Base-by-base conservation (phyloP, 2,113 vertebrate species). In the Phaetusa simplex region DNA sequence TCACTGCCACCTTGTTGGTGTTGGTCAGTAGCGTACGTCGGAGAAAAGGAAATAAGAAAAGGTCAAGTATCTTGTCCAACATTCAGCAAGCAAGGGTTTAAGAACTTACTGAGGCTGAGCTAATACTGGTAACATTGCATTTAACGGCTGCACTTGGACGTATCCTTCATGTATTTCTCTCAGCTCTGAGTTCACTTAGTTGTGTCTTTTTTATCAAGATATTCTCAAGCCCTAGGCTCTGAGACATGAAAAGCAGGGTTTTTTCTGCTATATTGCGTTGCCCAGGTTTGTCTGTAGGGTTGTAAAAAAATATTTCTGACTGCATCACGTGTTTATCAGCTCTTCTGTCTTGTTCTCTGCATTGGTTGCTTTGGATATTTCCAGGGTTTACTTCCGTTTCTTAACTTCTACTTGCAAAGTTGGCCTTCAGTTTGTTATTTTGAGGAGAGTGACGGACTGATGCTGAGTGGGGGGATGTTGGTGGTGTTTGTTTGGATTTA, bases 21-120 rank as follows among this genome's bases (percentile, higher is more conserved):
- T 27, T 38, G 53, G n/a, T 24, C 77, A 38, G 52, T 12, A 66
- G 30, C 8, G 16, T 23, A 24, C 0, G 1, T 21, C 0, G 0
- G 32, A 61, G 40, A 38, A 45, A 64, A 76, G 21, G 14, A 52
- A 29, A 15, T 13, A 36, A 52, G 40, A n/a, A 58, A 55, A 50
- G 38, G 55, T 69, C 61, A 47, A 47, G 47, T 58, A n/a, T 8
- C 21, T 12, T n/a, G 34, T 14, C 34, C 84, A 42, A 50, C 11
- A 29, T 69, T 52, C 59, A 64, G 22, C 13, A 42, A 52, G 49
- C 23, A 32, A 23, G 38, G 12, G 15, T 50, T 78, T 62, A 62
- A 62, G 40, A 67, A 27, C 8, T 67, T 65, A 13, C n/a, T 42
- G 74, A 52, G 34, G 30, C n/a, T 70, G 49, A 71, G 43, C 27